Evolutionary conservation across 1,140 invertebrate genomes (phyloP).

Genomic region (Rhagoletis zephyria): DNA sequence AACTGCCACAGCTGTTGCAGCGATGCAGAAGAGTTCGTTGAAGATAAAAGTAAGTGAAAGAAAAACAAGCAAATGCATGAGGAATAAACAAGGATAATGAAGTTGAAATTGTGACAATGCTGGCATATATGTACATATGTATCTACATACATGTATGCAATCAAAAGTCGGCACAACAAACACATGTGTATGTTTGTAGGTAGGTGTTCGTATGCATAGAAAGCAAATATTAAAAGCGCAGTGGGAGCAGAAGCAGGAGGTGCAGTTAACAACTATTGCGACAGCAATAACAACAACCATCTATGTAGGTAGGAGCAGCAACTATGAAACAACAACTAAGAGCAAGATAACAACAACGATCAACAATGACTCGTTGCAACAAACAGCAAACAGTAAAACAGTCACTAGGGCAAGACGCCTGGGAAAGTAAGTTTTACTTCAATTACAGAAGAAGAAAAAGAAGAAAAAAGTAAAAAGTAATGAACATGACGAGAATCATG

Average conservation of each 20-base stretch:
- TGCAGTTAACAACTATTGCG: not conserved
- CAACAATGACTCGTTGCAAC: not conserved
- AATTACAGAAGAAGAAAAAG: not conserved
- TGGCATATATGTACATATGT: not conserved
- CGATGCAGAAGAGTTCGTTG: not conserved
- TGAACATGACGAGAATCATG: not conserved
- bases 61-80: slow-evolving; percentile 16
- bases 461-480: not conserved
- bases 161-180: not conserved
- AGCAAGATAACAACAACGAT: not conserved
- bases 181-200: not conserved
- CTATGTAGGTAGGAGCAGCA: too few relatives aligned
- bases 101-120: slow-evolving; percentile 32
- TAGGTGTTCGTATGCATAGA: not conserved
- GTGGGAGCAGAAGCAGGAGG: too few relatives aligned
- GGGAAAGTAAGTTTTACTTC: not conserved
- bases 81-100: slow-evolving; percentile 46
- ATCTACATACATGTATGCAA: not conserved
- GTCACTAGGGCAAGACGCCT: not conserved
- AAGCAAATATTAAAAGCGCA: slow-evolving; percentile 11
- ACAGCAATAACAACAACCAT: not conserved
- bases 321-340: too few relatives aligned
- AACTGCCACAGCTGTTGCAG: slow-evolving; percentile 20
- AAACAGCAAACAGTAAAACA: not conserved
- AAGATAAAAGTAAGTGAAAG: slow-evolving; percentile 38